These are phyloP conservation scores for Drosophila guanche DNA, from an alignment of 1,140 invertebrate species.

Conservation along the genomic window DNA sequence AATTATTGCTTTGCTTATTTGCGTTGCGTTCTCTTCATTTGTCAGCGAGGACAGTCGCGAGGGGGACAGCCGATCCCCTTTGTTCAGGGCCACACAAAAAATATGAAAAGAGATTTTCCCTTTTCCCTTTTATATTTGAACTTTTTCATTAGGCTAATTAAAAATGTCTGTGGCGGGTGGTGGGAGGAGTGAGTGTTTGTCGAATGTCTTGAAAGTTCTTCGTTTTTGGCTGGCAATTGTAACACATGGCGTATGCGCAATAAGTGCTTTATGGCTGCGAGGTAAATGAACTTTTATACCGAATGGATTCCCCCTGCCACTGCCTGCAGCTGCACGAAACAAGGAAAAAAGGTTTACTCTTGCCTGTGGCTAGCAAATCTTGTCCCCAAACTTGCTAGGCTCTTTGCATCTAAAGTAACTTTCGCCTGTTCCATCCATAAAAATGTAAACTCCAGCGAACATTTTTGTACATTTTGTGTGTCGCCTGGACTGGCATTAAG, in stretches of 20 bases:
- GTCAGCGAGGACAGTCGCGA: constrained; percentile 32
- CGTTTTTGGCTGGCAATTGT: constrained; percentile 34
- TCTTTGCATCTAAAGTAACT: constrained; percentile 40
- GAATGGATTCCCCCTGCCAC: constrained; percentile 32
- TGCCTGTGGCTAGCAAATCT: constrained; percentile 2
- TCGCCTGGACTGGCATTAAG: constrained; percentile 68
- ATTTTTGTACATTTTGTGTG: constrained; percentile 43
- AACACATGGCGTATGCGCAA: constrained; percentile 74
- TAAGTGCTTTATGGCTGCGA: constrained; percentile 72
- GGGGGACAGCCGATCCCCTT: constrained; percentile 11
- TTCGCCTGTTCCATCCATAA: constrained; percentile 28
- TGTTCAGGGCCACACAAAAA: constrained; percentile 38
- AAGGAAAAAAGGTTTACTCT: constrained; percentile 7
- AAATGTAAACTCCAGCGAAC: constrained; percentile 50
- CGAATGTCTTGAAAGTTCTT: constrained; percentile 59
- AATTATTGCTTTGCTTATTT: constrained; percentile 76
- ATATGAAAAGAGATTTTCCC: constrained; percentile 40
- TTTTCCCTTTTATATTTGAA: constrained; percentile 63
- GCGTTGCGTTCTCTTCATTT: constrained; percentile 71
- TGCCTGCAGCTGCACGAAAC: constrained; percentile 15
- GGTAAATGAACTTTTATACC: constrained; percentile 56
- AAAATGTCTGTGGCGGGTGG: constrained; percentile 56
- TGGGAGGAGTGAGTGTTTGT: constrained; percentile 43
- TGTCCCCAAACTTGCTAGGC: constrained; percentile 36
- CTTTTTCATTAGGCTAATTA: constrained; percentile 82